Evolutionary conservation across 2,888 invertebrate genomes (phyloP).

Genomic region (Chymomyza amoena): DNA sequence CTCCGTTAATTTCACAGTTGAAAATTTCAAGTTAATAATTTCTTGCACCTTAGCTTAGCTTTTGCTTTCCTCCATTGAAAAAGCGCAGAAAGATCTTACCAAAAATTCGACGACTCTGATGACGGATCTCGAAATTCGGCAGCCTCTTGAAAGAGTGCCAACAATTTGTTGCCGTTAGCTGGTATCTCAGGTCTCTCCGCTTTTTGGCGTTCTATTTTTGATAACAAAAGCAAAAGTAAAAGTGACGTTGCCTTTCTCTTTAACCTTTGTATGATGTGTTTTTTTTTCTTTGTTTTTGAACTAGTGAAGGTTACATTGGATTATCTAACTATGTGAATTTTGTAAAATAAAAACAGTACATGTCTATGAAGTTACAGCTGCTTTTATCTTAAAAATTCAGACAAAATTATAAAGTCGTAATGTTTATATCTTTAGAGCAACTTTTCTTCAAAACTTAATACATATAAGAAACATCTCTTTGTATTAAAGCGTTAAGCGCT

Average conservation of each 20-base stretch:
- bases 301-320: neutral
- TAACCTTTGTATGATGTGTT: neutral
- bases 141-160: conserved; percentile 1
- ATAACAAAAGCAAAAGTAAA: conserved; percentile 56
- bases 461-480: too few species aligned
- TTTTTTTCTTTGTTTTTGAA: neutral
- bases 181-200: neutral
- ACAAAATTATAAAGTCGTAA: too few species aligned
- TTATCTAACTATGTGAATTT: neutral
- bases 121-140: conserved; percentile 24
- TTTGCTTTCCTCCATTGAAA: conserved; percentile 17
- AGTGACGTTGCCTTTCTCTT: conserved; percentile 26
- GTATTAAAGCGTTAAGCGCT: too few species aligned
- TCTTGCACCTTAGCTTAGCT: conserved; percentile 51
- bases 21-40: conserved; percentile 18
- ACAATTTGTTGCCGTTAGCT: conserved; percentile 41
- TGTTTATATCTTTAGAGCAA: too few species aligned
- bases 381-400: neutral
- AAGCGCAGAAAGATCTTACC: conserved; percentile 38
- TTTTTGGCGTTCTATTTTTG: conserved; percentile 63
- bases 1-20: conserved; percentile 1
- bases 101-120: neutral
- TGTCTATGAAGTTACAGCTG: neutral
- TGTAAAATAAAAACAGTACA: neutral
- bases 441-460: too few species aligned